These are phyloP conservation scores for Uloborus plumipes DNA, from an alignment of 2,888 invertebrate species.

Conservation along the genomic window DNA sequence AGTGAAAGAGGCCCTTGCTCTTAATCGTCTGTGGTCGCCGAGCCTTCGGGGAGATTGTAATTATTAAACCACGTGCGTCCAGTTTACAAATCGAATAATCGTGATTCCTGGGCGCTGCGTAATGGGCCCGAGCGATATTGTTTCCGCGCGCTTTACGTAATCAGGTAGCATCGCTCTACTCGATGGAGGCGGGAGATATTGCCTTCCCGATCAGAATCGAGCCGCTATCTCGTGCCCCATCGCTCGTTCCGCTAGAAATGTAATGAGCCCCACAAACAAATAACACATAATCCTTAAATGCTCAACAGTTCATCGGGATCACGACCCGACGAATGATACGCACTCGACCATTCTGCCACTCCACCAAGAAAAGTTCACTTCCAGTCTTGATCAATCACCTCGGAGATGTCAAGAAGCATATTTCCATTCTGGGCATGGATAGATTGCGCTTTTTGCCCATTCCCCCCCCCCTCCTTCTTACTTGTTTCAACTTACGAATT, in stretches of 20 bases:
- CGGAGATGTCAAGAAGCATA: too few relatives aligned
- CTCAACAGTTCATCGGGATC: conserved; percentile 47
- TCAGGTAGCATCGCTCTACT: conserved; percentile 23
- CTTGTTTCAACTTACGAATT: too few relatives aligned
- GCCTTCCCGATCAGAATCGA: conserved; percentile 21
- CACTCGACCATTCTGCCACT: too few relatives aligned
- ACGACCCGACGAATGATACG: conserved; percentile 16
- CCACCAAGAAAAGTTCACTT: too few relatives aligned
- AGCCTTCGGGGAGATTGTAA: conserved; percentile 21
- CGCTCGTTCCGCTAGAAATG: conserved; percentile 41
- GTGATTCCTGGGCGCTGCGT: conserved; percentile 44
- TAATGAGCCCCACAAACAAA: conserved; percentile 25
- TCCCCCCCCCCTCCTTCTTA: too few relatives aligned
- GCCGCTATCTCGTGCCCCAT: conserved; percentile 21
- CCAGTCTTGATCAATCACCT: too few relatives aligned
- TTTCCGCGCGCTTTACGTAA: conserved; percentile 39
- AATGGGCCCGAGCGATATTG: conserved; percentile 37
- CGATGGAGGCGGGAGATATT: conserved; percentile 55
- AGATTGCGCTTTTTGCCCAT: too few relatives aligned
- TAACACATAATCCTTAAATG: conserved; percentile 47
- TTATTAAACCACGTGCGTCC: conserved; percentile 53
- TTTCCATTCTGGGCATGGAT: too few relatives aligned
- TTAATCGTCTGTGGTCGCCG: neutral
- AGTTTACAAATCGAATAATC: conserved; percentile 61
- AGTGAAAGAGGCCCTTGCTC: too few relatives aligned